phyloP scores from a whole-genome alignment of 2,113 vertebrate species.

The Rhinolophus ferrumequinum region DNA sequence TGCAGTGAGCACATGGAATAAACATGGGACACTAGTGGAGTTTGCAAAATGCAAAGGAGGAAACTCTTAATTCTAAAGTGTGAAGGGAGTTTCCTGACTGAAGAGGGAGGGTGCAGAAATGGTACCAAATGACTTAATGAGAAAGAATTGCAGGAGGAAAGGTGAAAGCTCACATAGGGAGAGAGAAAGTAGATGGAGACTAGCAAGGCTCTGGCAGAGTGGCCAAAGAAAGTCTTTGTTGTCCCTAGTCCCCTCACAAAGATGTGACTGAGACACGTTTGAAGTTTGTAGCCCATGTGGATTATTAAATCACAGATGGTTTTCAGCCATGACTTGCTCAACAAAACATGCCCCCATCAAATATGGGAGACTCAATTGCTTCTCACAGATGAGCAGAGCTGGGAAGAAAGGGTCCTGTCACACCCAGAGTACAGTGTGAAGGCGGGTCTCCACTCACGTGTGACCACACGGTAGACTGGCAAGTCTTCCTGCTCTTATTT shows the following conservation, averaged over 20 bases:
- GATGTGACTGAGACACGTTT: not conserved
- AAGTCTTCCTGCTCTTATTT: not conserved
- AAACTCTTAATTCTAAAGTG: not conserved
- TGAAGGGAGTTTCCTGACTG: not conserved
- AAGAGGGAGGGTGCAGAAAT: not conserved
- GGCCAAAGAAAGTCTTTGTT: not conserved
- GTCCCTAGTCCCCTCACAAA: not conserved
- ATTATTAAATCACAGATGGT: not conserved
- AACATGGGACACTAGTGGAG: not conserved
- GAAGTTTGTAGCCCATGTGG: not conserved
- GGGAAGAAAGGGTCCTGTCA: not conserved
- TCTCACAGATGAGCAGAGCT: not conserved
- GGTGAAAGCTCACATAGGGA: not conserved
- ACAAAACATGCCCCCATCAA: not conserved
- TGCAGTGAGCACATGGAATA: not conserved
- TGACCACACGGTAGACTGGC: not conserved
- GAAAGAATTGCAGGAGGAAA: not conserved
- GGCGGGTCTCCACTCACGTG: not conserved
- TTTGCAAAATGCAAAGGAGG: not conserved
- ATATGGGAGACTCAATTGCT: not conserved
- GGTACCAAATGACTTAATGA: not conserved
- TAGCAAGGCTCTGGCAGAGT: not conserved
- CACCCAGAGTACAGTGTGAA: not conserved
- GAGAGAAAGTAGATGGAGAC: not conserved
- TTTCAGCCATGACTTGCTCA: not conserved